Base-by-base conservation (phyloP, 2,888 invertebrate genomes). In the Apotomis turbidana region DNA sequence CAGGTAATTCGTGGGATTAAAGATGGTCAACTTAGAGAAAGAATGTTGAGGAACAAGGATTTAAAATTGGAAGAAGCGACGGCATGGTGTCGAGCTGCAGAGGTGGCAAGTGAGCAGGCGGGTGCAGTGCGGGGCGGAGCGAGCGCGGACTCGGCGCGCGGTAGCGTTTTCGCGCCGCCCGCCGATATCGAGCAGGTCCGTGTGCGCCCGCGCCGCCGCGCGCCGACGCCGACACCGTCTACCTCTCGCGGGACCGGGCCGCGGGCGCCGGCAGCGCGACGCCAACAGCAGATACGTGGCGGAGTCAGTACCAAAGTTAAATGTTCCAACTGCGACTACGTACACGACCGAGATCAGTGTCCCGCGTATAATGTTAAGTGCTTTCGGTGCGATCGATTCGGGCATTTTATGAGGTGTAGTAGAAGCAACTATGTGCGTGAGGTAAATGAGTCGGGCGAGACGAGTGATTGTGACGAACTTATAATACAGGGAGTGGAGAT, bases 381-480 rank as follows among this genome's bases (percentile, higher is more conserved):
- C 41, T 64, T 38, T 54, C 12, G 36, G 44, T 64, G 54, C 12
- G 36, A 55, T n/a, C 41, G 52, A 10, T 9, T n/a, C 1, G 64
- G 64, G 12, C 64, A 66, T 55, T 63, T 63, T 13, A 27, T 27
- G 38, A 63, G 63, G 13, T 63, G 62, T 44, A 46, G 60, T 44
- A 44, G 44, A 60, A 55, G 27, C 27, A 27, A 27, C 27, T 60
- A 12, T 41, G n/a, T 13, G 8, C 38, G 44, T 13, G 38, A 44
- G 8, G 44, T 46, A 44, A 13, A 60, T 12, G 10, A 46, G 5
- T 9, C 64, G 10, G 55, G 15, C 15, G 55, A 38, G 4, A 8
- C 12, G 9, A 55, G 44, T 27, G 64, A 64, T 4, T 12, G 46
- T 13, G 61, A 64, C 12, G 64, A 64, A 6, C 13, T 57, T 8